Evolutionary conservation across 2,797 vertebrate genomes (phyloP), one percentile per base, ranked within the genome.

Genomic region (Tachyglossus aculeatus): DNA sequence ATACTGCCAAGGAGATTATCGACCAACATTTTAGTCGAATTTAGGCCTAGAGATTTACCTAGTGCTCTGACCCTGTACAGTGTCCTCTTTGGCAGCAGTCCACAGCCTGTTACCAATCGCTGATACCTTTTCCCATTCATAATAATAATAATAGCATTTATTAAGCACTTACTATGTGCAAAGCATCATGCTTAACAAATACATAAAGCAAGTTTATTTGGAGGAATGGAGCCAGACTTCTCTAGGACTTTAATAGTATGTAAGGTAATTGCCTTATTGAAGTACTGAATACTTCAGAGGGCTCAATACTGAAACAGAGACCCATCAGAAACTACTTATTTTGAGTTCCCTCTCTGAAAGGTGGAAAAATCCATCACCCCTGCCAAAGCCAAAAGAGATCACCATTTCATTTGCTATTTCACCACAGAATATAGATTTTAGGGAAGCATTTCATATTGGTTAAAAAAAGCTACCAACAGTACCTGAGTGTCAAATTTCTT

Each of bases 181-280:
- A n/a, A n/a, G n/a, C n/a, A n/a, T n/a, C n/a, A 77, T 34, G 62
- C 58, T 72, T 53, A 60, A 39, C 56, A 68, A 83, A 81, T 68
- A 58, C 61, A 83, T 77, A 81, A 79, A 82, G 80, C 81, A 87
- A 36, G 38, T 80, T 83, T 86, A 69, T 88, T 74, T 81, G 71
- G 59, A 37, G 71, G 59, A 72, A 78, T 52, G 61, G 76, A 76
- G 60, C 69, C 63, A 79, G 60, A 48, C 81, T 24, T 71, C 68
- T 75, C 55, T 37, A 32, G 57, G 39, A 29, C 38, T 64, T 69
- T 66, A 19, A 53, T 45, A 66, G 8, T 5, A 2, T 19, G 6
- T 41, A 80, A 82, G 84, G 43, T 9, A 12, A 51, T 71, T 51
- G 27, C 56, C 72, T 62, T 64, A 29, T 79, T 78, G 63, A 80